phyloP scores from a whole-genome alignment of 2,888 invertebrate species.

The Nysson spinosus region DNA sequence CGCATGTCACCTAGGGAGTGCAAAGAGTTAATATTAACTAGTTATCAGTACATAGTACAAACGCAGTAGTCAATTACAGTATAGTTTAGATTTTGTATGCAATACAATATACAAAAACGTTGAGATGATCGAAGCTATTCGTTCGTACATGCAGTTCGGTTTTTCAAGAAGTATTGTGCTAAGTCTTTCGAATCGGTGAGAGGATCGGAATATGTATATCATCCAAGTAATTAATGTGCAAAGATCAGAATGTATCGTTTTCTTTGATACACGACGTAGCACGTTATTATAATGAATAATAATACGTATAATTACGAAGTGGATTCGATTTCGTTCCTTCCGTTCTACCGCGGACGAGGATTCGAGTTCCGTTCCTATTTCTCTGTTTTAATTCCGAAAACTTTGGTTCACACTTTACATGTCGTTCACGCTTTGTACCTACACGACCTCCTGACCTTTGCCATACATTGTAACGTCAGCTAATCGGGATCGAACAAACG shows the following conservation, averaged over 20 bases:
- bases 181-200: constrained; percentile 44
- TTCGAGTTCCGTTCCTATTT: constrained; percentile 5
- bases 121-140: constrained; percentile 62
- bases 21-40: no score
- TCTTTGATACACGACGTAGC: constrained; percentile 4
- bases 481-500: constrained; percentile 73
- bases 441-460: constrained; percentile 52
- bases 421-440: constrained; percentile 30
- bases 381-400: constrained; percentile 2
- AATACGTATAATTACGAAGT: constrained; percentile 5
- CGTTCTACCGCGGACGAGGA: constrained; percentile 1
- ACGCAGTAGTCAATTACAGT: no score
- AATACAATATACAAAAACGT: no score
- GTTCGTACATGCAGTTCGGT: constrained; percentile 48
- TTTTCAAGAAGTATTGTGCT: constrained; percentile 55
- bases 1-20: no score
- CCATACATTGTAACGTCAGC: constrained; percentile 59
- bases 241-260: constrained; percentile 13
- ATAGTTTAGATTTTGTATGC: no score
- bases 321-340: constrained; percentile 4
- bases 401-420: constrained; percentile 17
- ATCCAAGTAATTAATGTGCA: constrained; percentile 15
- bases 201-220: constrained; percentile 20
- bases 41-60: no score
- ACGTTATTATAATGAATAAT: constrained; percentile 8